Conservation (phyloP, 2,888 invertebrate species). For the Ariolimax columbianus region DNA sequence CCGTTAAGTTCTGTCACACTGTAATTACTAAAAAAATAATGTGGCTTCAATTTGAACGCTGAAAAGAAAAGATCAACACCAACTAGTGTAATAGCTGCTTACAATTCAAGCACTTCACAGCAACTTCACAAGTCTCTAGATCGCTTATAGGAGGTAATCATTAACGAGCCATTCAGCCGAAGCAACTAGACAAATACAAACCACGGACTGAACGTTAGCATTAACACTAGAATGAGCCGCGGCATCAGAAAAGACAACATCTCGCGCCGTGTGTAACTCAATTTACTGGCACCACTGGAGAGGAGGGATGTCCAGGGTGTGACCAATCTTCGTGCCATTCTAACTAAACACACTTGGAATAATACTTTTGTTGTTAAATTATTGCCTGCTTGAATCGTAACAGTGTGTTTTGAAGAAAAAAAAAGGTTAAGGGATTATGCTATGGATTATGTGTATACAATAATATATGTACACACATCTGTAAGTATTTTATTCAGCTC, state of each 20-base stretch:
- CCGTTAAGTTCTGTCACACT: no score
- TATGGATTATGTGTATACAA: background rate
- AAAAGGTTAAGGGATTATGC: background rate
- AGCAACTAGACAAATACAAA: background rate
- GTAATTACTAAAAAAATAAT: no score
- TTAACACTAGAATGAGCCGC: background rate
- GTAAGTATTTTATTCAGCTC: background rate
- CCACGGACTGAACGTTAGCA: background rate
- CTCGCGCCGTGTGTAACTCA: slow-evolving; percentile 10
- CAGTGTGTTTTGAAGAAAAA: background rate
- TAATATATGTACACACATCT: background rate
- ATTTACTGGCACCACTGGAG: background rate
- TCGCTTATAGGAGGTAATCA: background rate
- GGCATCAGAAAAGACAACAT: background rate
- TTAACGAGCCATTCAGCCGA: background rate
- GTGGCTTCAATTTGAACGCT: no score
- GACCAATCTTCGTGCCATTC: background rate
- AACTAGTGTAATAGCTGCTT: background rate
- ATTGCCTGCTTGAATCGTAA: background rate
- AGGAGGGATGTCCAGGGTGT: background rate
- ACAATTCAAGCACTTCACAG: background rate
- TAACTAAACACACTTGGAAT: background rate
- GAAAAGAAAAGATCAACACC: no score
- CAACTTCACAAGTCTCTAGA: background rate
- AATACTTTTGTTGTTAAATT: background rate